phyloP scores from a whole-genome alignment of 2,113 vertebrate genomes.

The Nyctibius bracteatus region DNA sequence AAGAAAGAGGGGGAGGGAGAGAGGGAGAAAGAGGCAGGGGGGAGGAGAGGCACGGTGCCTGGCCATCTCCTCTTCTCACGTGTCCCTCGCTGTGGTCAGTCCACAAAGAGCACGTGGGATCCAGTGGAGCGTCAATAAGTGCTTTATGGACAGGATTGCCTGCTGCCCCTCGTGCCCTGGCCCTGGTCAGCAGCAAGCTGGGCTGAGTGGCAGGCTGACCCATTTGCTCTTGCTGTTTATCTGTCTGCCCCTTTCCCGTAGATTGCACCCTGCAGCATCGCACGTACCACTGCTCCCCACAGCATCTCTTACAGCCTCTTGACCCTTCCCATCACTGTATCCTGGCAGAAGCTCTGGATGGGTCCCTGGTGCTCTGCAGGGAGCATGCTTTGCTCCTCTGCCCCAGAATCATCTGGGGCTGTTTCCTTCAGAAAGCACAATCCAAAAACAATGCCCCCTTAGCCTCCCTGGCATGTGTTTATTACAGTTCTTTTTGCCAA shows the following conservation, averaged over 20 bases:
- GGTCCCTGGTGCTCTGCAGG: background rate
- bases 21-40: background rate
- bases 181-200: background rate
- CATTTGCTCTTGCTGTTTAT: background rate
- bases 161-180: background rate
- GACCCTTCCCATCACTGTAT: background rate
- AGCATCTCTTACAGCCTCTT: background rate
- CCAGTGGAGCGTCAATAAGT: rapidly evolving
- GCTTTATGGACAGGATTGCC: background rate
- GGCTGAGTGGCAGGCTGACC: background rate
- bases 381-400: background rate
- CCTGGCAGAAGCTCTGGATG: background rate
- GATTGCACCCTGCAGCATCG: background rate
- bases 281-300: rapidly evolving
- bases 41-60: background rate
- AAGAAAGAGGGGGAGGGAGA: background rate
- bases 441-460: background rate
- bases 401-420: rapidly evolving
- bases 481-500: background rate
- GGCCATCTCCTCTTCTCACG: background rate
- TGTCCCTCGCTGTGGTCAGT: rapidly evolving
- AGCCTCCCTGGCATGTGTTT: background rate
- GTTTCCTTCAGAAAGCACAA: background rate
- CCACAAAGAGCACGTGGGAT: background rate
- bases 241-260: background rate